Base-by-base conservation (phyloP, 2,797 vertebrate species). In the Acestrorhynchus altus region DNA sequence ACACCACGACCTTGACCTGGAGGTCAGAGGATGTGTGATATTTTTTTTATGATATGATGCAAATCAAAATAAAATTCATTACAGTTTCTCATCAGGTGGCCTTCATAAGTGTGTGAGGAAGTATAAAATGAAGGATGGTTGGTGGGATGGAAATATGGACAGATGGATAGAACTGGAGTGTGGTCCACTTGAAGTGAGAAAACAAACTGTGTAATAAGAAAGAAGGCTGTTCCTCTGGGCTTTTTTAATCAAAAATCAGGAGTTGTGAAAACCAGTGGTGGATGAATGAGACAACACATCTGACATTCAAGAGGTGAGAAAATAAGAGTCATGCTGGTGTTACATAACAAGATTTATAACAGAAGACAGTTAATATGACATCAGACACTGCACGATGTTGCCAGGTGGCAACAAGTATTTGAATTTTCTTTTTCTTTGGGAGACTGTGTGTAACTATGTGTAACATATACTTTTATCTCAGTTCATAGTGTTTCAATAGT, bases 1-100 rank as follows among this genome's bases (percentile, higher is more conserved):
- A 16, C 9, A 31, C 35, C 15, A 1, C 56, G 61, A 56, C 61
- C 24, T 16, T 66, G 35, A 40, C 49, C 28, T 9, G 5, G 2
- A 9, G n/a, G n/a, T 1, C n/a, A 54, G 35, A 24, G n/a, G 59
- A 64, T 8, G 10, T 49, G 0, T n/a, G 39, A 51, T 4, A 63
- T 44, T 28, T 12, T 26, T 52, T 7, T 52, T 28, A 26, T 22
- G 0, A 15, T 24, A 22, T 40, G 20, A 66, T 18, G 13, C 22
- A 6, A 56, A 40, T 24, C 8, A 67, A 75, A 13, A 35, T 46
- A 39, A 67, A 57, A 57, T 65, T 66, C 42, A 47, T 68, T 67
- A 15, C 11, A 57, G 22, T 2, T 65, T 10, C 16, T 52, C 26
- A 56, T 44, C 16, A 66, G 4, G 59, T 35, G 7, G 11, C 35